These are phyloP conservation scores for Ptycholaimellus sp. DNA, from an alignment of 2,888 invertebrate species.

Conservation along the genomic window DNA sequence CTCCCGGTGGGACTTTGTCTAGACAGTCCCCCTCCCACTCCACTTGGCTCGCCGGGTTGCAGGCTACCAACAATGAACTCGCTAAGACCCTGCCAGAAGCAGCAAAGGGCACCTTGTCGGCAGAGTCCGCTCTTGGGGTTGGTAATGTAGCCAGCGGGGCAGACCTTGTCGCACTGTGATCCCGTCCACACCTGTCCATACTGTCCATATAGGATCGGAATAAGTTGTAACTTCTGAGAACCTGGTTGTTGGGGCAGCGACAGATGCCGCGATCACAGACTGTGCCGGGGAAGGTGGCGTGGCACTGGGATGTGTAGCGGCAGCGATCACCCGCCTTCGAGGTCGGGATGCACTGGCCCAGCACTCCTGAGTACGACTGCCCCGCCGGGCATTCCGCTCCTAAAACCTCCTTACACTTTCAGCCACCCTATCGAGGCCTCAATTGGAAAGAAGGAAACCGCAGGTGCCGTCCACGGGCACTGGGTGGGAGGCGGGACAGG, in stretches of 20 bases:
- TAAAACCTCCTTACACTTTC: no score
- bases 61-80: conserved; percentile 6
- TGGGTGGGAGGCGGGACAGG: conserved; percentile 18
- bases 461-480: conserved; percentile 24
- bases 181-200: conserved; percentile 7
- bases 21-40: conserved; percentile 20
- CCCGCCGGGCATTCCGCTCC: conserved; percentile 17
- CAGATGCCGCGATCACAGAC: conserved; percentile 17
- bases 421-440: no score
- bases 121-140: conserved; percentile 19
- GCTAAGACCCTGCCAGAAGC: no score
- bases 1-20: conserved; percentile 15
- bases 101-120: conserved; percentile 10
- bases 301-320: conserved; percentile 23
- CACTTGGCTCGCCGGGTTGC: conserved; percentile 15
- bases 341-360: conserved; percentile 15
- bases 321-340: conserved; percentile 21
- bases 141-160: conserved; percentile 13
- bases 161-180: conserved; percentile 9
- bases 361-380: conserved; percentile 19
- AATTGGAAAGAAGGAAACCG: conserved; percentile 9
- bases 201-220: no score
- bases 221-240: no score
- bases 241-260: conserved; percentile 14
- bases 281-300: conserved; percentile 20